Evolutionary conservation across 2,888 invertebrate genomes (phyloP).

Genomic region (Pseudolycoriella hygida): DNA sequence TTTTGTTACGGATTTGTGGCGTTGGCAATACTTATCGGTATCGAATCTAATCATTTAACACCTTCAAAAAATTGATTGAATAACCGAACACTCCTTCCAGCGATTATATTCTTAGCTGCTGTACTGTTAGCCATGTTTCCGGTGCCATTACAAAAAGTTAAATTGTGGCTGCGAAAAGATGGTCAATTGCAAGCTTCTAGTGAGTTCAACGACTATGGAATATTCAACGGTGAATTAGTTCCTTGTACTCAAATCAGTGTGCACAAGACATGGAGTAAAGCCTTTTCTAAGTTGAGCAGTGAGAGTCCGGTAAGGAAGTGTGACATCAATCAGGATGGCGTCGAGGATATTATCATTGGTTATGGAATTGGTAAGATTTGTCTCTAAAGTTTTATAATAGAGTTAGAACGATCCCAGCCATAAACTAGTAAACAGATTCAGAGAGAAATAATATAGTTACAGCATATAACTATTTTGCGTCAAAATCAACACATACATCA

Average conservation of each 20-base stretch:
- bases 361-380: slow-evolving; percentile 47
- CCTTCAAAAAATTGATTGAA: slow-evolving; percentile 1
- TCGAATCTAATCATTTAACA: background rate
- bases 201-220: slow-evolving; percentile 13
- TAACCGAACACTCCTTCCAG: slow-evolving; percentile 22
- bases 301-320: slow-evolving; percentile 53
- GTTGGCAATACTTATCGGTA: slow-evolving; percentile 18
- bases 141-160: slow-evolving; percentile 39
- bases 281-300: slow-evolving; percentile 49
- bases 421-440: too few relatives aligned
- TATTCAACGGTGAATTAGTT: slow-evolving; percentile 22
- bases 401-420: too few relatives aligned
- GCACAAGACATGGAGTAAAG: slow-evolving; percentile 42
- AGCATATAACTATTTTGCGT: too few relatives aligned
- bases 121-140: slow-evolving; percentile 47
- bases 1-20: slow-evolving; percentile 46
- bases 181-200: slow-evolving; percentile 4
- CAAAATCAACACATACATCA: too few relatives aligned
- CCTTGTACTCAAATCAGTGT: slow-evolving; percentile 27
- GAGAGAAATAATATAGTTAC: too few relatives aligned
- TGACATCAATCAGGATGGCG: slow-evolving; percentile 53
- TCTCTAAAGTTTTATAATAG: slow-evolving; percentile 3
- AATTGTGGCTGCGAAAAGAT: slow-evolving; percentile 35
- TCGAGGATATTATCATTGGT: slow-evolving; percentile 55
- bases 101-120: slow-evolving; percentile 42